Evolutionary conservation across 2,888 invertebrate species (phyloP), one percentile per base, ranked within the genome.

Genomic region (Emmelina monodactyla): DNA sequence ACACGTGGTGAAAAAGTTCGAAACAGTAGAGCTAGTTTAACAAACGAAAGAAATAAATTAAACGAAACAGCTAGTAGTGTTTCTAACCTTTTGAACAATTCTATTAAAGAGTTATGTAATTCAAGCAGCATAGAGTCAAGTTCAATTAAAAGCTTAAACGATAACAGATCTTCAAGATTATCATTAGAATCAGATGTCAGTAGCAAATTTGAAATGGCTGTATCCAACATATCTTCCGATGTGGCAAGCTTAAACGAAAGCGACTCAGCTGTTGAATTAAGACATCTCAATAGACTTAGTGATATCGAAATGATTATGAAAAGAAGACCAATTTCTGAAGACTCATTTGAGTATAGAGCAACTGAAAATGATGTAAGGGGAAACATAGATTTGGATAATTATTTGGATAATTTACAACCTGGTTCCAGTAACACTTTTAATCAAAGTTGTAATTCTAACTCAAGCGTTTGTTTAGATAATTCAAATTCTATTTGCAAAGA

Each of bases 291-390:
- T 38, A 55, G 49, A 14, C 72, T 70, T 43, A 78, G 75, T 44
- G 82, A 84, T 40, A 78, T 84, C 28, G 85, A 86, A 49, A 75
- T 82, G 15, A 83, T 85, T 47, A 61, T 88, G 28, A 91, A 88
- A 50, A 76, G 91, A 33, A 73, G 89, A 44, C 90, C 91, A 0
- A 80, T 91, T 2, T 89, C 90, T 13, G 88, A 89, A 53, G 88
- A 91, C 48, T 88, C 88, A 32, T 69, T 86, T 28, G 83, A 83
- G 45, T 80, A 81, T 38, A 78, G 83, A 22, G 75, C 76, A 37
- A 72, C 79, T 22, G 55, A 42, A 46, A 84, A 85, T 25, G 62
- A 14, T 29, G 12, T 66, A 3, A 51, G 70, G 2, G 68, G 78
- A 14, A 84, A 82, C 42, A 75, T 85, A n/a, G 86, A 88, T 53